Evolutionary conservation across 2,113 vertebrate species (phyloP).

Genomic region (Colinus virginianus): DNA sequence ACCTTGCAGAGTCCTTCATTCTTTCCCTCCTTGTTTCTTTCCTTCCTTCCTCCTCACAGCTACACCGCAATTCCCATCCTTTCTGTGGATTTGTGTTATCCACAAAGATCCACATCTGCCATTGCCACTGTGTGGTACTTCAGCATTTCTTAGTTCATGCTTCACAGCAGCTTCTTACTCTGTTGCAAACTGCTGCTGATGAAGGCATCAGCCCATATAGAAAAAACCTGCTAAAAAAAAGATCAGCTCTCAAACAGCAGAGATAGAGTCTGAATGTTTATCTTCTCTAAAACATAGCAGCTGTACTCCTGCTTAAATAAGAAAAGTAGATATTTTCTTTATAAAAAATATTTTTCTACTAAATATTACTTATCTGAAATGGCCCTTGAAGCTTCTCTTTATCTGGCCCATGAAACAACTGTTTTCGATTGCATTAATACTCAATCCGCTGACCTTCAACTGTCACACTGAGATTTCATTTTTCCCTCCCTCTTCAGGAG

Average conservation of each 20-base stretch:
- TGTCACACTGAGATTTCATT: background rate
- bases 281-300: conserved; percentile 21
- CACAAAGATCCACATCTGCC: background rate
- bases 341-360: background rate
- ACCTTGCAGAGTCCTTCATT: background rate
- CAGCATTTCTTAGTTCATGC: background rate
- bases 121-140: background rate
- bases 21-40: background rate
- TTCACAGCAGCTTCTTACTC: background rate
- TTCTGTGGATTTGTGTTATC: background rate
- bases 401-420: background rate
- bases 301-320: conserved; percentile 11
- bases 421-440: background rate
- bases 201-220: background rate
- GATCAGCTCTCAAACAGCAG: conserved; percentile 14
- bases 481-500: background rate
- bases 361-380: background rate
- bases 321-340: conserved; percentile 16
- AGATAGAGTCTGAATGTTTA: background rate
- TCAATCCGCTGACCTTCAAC: background rate
- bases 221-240: conserved; percentile 39
- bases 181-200: background rate
- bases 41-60: background rate
- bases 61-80: background rate
- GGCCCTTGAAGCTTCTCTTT: background rate